Evolutionary conservation across 64 coral and sea anemone genomes (phyloP).

Genomic region (Platygyra sinensis): DNA sequence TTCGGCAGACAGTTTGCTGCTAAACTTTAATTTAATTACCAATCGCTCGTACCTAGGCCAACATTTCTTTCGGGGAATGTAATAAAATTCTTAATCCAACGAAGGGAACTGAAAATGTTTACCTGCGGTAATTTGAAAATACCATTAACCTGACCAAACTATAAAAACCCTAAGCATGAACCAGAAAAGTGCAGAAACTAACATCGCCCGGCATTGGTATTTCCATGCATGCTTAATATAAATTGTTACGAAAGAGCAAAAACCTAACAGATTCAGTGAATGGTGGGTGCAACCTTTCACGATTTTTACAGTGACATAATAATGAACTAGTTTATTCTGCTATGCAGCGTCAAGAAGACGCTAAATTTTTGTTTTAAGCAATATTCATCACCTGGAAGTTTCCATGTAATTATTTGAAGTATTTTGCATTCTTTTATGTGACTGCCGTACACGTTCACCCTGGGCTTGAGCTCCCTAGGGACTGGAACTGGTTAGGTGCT

Average conservation of each 20-base stretch:
- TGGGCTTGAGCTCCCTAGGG: neutral
- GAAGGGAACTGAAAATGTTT: neutral
- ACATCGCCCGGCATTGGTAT: neutral
- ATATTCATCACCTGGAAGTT: conserved; percentile 29
- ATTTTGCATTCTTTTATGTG: neutral
- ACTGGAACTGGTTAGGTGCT: conserved; percentile 45
- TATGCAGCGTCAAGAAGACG: neutral
- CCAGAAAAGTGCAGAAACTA: neutral
- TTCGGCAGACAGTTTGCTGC: neutral
- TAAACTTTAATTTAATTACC: neutral
- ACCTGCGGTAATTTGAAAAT: neutral
- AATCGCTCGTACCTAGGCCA: neutral
- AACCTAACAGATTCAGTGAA: neutral
- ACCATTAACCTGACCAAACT: neutral
- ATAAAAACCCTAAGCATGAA: neutral
- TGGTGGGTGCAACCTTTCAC: neutral
- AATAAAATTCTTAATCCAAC: neutral
- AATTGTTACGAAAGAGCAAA: neutral
- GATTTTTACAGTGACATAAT: neutral
- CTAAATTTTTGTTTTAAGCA: neutral
- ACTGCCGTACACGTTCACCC: neutral
- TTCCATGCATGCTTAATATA: neutral
- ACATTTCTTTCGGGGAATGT: too few species aligned
- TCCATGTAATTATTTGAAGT: neutral
- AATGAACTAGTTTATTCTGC: conserved; percentile 5